Conservation (phyloP, 2,888 invertebrate species). For the Drosophila neotestacea region DNA sequence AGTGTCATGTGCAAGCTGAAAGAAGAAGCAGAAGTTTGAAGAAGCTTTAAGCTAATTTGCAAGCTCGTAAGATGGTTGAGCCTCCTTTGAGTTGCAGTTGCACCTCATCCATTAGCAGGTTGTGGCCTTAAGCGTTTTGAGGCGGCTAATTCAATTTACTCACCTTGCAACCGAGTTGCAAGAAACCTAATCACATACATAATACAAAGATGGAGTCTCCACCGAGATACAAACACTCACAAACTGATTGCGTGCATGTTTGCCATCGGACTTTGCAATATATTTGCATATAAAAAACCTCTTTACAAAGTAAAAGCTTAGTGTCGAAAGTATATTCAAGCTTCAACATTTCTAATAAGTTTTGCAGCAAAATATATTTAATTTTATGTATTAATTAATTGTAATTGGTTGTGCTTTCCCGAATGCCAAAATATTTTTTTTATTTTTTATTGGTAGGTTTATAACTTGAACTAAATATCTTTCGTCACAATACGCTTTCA, state of each 20-base stretch:
- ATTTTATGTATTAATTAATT: no score
- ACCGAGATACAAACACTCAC: slow-evolving; percentile 13
- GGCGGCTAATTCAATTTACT: slow-evolving; percentile 50
- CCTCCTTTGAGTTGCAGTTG: slow-evolving; percentile 24
- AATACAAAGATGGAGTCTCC: slow-evolving; percentile 37
- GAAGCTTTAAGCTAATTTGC: slow-evolving; percentile 57
- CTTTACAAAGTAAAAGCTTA: no score
- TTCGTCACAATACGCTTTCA: no score
- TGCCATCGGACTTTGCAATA: slow-evolving; percentile 50
- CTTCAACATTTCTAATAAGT: no score
- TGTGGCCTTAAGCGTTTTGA: slow-evolving; percentile 23
- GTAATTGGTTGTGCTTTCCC: no score
- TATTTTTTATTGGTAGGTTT: no score
- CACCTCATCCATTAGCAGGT: slow-evolving; percentile 50
- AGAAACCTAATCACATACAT: slow-evolving; percentile 43
- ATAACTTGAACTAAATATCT: no score
- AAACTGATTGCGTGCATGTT: slow-evolving; percentile 57
- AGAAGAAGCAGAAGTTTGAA: slow-evolving; percentile 34
- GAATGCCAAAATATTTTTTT: no score
- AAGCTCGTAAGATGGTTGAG: slow-evolving; percentile 28
- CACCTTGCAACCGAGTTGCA: slow-evolving; percentile 28
- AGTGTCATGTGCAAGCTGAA: slow-evolving; percentile 45
- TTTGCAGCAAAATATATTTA: no score
- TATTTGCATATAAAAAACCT: slow-evolving; percentile 25
- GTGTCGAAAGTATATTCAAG: no score